Evolutionary conservation across 2,888 invertebrate genomes (phyloP).

Genomic region (Vandiemenella viatica): DNA sequence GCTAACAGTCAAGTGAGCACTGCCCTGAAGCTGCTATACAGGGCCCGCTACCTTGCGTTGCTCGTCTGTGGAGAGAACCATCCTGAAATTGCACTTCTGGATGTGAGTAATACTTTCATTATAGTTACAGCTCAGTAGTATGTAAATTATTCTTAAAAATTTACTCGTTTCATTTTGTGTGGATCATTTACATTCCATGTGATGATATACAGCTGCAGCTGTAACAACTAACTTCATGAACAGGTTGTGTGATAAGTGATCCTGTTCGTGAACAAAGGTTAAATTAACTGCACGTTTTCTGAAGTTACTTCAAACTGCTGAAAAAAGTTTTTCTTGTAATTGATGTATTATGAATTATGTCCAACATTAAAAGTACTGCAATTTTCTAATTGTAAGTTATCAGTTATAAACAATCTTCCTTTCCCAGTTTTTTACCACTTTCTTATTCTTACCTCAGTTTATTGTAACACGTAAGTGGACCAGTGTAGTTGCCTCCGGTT

Average conservation of each 20-base stretch:
- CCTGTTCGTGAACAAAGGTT: neutral
- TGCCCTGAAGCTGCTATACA: constrained; percentile 82
- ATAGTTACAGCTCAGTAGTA: neutral
- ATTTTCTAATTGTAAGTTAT: no score
- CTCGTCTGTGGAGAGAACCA: constrained; percentile 94
- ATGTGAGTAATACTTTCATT: constrained; percentile 48
- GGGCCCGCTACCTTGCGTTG: constrained; percentile 87
- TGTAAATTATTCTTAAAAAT: neutral
- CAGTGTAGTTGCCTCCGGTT: no score
- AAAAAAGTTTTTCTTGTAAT: no score
- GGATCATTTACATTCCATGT: no score
- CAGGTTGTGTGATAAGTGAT: neutral
- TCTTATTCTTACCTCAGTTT: no score
- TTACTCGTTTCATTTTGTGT: constrained; percentile 3
- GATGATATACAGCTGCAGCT: no score
- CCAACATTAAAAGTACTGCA: no score
- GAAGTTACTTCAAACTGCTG: no score
- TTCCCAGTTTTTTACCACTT: no score
- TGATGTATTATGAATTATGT: no score
- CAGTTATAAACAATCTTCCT: no score
- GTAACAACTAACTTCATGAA: neutral
- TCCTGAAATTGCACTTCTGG: constrained; percentile 92
- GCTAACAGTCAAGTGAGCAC: constrained; percentile 95
- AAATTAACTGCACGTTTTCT: neutral
- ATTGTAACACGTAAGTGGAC: no score